phyloP scores from a whole-genome alignment of 2,888 invertebrate species.

The Hanleya hanleyi region DNA sequence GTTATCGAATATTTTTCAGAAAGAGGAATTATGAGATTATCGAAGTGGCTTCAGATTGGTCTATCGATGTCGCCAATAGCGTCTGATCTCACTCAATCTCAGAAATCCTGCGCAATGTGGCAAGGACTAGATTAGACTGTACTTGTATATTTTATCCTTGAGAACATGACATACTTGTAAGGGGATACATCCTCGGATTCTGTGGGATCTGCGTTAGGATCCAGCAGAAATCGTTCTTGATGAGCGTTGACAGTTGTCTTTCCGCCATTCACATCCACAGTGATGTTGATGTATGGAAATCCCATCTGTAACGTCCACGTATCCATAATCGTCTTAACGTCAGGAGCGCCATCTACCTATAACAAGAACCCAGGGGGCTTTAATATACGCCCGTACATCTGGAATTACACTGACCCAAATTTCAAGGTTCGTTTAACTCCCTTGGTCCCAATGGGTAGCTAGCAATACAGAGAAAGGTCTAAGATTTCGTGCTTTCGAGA shows the following conservation, averaged over 20 bases:
- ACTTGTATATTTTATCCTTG: too few relatives aligned
- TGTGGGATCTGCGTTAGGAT: slow-evolving; percentile 31
- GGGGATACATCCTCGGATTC: slow-evolving; percentile 39
- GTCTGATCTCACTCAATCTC: too few relatives aligned
- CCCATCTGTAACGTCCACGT: slow-evolving; percentile 72
- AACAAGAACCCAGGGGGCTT: neutral
- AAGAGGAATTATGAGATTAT: neutral
- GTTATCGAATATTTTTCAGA: neutral
- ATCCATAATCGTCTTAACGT: slow-evolving; percentile 68
- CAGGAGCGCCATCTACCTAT: slow-evolving; percentile 45
- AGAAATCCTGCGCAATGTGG: too few relatives aligned
- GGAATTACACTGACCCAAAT: too few relatives aligned
- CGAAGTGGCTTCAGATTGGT: neutral
- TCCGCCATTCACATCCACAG: slow-evolving; percentile 26
- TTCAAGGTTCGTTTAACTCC: too few relatives aligned
- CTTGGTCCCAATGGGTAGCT: too few relatives aligned
- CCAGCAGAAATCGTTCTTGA: slow-evolving; percentile 58
- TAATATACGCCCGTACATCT: too few relatives aligned
- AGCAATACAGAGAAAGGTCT: too few relatives aligned
- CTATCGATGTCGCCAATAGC: too few relatives aligned
- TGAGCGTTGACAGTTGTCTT: slow-evolving; percentile 44
- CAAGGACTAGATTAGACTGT: too few relatives aligned
- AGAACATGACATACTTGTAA: slow-evolving; percentile 49
- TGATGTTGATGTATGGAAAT: slow-evolving; percentile 63
- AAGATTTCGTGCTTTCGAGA: too few relatives aligned